Evolutionary conservation across 2,797 vertebrate species (phyloP).

Genomic region (Mastacembelus armatus): DNA sequence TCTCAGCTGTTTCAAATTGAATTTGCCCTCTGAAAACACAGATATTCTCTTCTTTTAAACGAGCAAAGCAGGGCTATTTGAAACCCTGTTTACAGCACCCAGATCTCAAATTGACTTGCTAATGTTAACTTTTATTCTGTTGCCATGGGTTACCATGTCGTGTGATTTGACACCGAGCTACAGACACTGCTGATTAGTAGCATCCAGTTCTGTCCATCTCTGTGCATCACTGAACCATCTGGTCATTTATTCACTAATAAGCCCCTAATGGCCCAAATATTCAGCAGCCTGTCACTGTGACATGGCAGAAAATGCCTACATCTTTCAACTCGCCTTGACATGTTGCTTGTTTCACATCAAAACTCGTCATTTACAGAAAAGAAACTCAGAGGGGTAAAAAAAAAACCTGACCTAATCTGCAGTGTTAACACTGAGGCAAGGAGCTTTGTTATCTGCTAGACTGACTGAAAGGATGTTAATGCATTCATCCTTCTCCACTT

Average conservation of each 20-base stretch:
- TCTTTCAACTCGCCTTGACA: slow-evolving; percentile 99
- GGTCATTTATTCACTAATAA: slow-evolving; percentile 99
- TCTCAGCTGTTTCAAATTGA: slow-evolving; percentile 68
- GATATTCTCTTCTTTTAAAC: slow-evolving; percentile 78
- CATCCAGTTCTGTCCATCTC: slow-evolving; percentile 99
- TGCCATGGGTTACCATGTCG: slow-evolving; percentile 99
- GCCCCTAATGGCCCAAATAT: slow-evolving; percentile 99
- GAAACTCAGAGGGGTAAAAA: slow-evolving; percentile 99
- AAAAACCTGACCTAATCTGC: slow-evolving; percentile 99
- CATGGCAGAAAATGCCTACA: slow-evolving; percentile 99
- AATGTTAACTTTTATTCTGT: slow-evolving; percentile 99
- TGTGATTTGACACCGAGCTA: slow-evolving; percentile 99
- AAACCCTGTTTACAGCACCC: slow-evolving; percentile 97
- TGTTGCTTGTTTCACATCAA: slow-evolving; percentile 99
- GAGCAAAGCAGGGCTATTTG: slow-evolving; percentile 84
- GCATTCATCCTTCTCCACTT: slow-evolving; percentile 93
- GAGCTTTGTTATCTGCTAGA: slow-evolving; percentile 97
- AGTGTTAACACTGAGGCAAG: slow-evolving; percentile 99
- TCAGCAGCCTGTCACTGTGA: slow-evolving; percentile 99
- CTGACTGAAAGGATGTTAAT: slow-evolving; percentile 99
- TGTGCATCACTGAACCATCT: slow-evolving; percentile 99
- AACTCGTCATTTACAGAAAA: slow-evolving; percentile 99
- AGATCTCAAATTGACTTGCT: slow-evolving; percentile 99
- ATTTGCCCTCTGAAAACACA: slow-evolving; percentile 64
- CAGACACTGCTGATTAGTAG: slow-evolving; percentile 99